Evolutionary conservation across 2,888 invertebrate species (phyloP).

Genomic region (Xiphydria camelus): DNA sequence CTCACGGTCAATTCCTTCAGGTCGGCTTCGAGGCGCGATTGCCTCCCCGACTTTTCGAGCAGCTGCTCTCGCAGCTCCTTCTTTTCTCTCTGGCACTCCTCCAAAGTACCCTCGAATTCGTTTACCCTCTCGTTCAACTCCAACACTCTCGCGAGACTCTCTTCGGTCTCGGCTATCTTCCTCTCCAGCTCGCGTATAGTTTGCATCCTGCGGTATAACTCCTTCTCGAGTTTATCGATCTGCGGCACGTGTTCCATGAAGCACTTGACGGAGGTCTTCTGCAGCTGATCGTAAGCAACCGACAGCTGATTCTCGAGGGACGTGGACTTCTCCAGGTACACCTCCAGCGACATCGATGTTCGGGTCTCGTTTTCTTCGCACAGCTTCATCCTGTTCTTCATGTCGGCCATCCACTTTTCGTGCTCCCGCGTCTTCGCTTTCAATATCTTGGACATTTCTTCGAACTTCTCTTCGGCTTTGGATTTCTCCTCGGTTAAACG

Average conservation of each 20-base stretch:
- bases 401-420: constrained; percentile 23
- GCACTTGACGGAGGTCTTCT: constrained; percentile 25
- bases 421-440: constrained; percentile 22
- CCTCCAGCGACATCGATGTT: constrained; percentile 25
- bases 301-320: constrained; percentile 33
- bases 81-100: constrained; percentile 27
- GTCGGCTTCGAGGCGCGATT: constrained; percentile 31
- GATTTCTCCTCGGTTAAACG: constrained; percentile 21
- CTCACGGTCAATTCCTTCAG: constrained; percentile 27
- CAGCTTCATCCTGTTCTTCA: constrained; percentile 25
- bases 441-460: constrained; percentile 17
- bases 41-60: constrained; percentile 25
- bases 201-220: constrained; percentile 25
- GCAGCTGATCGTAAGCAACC: constrained; percentile 25
- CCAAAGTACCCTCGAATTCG: constrained; percentile 30
- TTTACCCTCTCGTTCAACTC: constrained; percentile 31
- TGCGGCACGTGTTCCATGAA: constrained; percentile 31
- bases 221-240: constrained; percentile 33
- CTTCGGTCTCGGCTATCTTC: constrained; percentile 21
- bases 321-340: constrained; percentile 27
- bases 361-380: constrained; percentile 26
- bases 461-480: constrained; percentile 20
- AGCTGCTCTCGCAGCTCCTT: constrained; percentile 28
- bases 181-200: constrained; percentile 23
- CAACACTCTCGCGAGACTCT: constrained; percentile 23